Evolutionary conservation across 2,113 vertebrate species (phyloP).

Genomic region (Chrysochloris asiatica): DNA sequence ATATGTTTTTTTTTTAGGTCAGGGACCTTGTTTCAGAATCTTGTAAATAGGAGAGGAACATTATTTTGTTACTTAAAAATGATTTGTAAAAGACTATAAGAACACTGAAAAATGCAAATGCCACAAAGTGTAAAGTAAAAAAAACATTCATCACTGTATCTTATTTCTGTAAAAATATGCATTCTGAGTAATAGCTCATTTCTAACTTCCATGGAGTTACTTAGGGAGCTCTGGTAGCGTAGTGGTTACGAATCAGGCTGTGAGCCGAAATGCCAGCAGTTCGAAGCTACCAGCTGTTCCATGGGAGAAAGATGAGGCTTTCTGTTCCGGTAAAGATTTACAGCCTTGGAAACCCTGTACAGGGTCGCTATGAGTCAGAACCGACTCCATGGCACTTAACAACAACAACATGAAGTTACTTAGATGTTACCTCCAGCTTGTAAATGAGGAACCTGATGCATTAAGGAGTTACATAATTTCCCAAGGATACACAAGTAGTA

Average conservation of each 20-base stretch:
- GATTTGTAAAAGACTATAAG: neutral
- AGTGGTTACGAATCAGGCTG: too few relatives aligned
- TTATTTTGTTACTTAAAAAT: slow-evolving; percentile 28
- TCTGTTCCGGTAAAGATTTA: too few relatives aligned
- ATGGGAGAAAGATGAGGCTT: too few relatives aligned
- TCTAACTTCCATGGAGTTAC: neutral
- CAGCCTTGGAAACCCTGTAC: too few relatives aligned
- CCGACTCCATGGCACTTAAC: too few relatives aligned
- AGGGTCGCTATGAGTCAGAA: too few relatives aligned
- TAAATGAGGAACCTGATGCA: neutral
- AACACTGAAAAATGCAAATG: slow-evolving; percentile 4
- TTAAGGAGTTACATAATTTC: neutral
- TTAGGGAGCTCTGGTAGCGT: too few relatives aligned
- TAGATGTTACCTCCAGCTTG: neutral
- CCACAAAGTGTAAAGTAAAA: slow-evolving; percentile 10
- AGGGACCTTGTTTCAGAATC: neutral
- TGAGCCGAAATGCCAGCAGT: too few relatives aligned
- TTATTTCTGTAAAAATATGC: slow-evolving; percentile 3
- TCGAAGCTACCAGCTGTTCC: too few relatives aligned
- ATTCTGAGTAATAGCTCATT: too few relatives aligned
- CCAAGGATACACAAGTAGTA: slow-evolving; percentile 6
- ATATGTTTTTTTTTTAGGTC: too few relatives aligned
- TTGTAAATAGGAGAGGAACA: neutral
- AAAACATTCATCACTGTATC: neutral
- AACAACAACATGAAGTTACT: too few relatives aligned